A percentile compares a stretch with the other conserved stretches of the same genome.
These are phyloP conservation scores for Plagodis pulveraria DNA, from an alignment of 2,888 invertebrate genomes.

Conservation along the genomic window DNA sequence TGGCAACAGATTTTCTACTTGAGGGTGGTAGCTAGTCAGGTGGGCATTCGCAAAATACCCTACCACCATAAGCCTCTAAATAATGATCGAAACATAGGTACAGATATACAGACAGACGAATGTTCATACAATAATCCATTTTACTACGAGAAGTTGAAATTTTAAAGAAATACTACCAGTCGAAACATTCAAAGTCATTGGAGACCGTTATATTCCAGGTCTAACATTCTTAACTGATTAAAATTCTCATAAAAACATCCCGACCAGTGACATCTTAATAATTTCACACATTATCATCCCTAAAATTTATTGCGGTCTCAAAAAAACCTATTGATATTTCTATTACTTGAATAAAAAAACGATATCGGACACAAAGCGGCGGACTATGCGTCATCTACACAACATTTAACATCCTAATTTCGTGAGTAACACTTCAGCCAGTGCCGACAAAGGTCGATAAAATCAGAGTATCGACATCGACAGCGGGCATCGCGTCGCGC, in stretches of 20 bases:
- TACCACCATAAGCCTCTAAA: too few relatives aligned
- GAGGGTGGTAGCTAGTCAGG: too few relatives aligned
- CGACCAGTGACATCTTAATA: conserved; percentile 39
- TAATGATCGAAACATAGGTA: too few relatives aligned
- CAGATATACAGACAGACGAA: too few relatives aligned
- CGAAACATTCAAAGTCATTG: conserved; percentile 9
- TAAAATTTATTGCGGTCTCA: conserved; percentile 54
- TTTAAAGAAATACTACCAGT: background rate
- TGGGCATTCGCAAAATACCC: too few relatives aligned
- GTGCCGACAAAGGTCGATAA: conserved; percentile 82
- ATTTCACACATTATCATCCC: conserved; percentile 61
- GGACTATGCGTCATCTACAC: conserved; percentile 79
- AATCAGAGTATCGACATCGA: conserved; percentile 71
- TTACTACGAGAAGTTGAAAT: too few relatives aligned
- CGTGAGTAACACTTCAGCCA: conserved; percentile 80
- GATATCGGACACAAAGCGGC: conserved; percentile 59
- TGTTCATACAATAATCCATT: too few relatives aligned
- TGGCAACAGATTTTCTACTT: too few relatives aligned
- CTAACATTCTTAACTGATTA: conserved; percentile 26
- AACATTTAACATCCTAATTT: conserved; percentile 82
- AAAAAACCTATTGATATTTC: conserved; percentile 73
- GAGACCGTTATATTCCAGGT: conserved; percentile 12
- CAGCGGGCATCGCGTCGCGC: conserved; percentile 70
- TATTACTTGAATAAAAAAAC: conserved; percentile 59
- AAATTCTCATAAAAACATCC: conserved; percentile 32